Evolutionary conservation across 2,113 vertebrate genomes (phyloP).

Genomic region (Crypturellus undulatus): DNA sequence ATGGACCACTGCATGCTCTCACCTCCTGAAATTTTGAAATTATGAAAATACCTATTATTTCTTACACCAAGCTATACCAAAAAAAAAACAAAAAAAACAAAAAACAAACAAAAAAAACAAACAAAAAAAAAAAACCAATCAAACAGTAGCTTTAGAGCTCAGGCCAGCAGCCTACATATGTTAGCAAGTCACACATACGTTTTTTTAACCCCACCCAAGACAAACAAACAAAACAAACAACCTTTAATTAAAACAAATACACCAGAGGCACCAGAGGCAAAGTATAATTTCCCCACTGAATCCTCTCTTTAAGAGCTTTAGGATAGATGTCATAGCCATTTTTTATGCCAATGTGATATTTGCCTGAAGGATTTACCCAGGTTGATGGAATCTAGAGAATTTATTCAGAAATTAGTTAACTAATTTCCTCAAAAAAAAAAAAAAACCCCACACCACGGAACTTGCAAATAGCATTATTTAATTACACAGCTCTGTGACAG

Average conservation of each 20-base stretch:
- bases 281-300: slow-evolving; percentile 83
- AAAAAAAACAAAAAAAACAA: neutral
- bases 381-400: slow-evolving; percentile 84
- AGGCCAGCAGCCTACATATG: neutral
- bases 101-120: neutral
- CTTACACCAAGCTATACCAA: neutral
- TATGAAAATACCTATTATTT: no score
- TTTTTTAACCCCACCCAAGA: no score
- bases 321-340: slow-evolving; percentile 98
- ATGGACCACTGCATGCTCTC: neutral
- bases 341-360: slow-evolving; percentile 96
- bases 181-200: neutral
- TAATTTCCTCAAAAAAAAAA: neutral
- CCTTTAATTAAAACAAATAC: neutral
- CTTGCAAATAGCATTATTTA: neutral
- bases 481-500: neutral
- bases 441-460: neutral
- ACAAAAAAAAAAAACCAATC: no score
- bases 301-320: slow-evolving; percentile 96
- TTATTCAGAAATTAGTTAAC: slow-evolving; percentile 2
- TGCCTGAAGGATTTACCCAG: slow-evolving; percentile 95
- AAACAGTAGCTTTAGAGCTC: neutral
- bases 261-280: neutral
- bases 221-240: no score
- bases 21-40: neutral